phyloP scores from a whole-genome alignment of 2,113 vertebrate species.

The Platysteira castanea region DNA sequence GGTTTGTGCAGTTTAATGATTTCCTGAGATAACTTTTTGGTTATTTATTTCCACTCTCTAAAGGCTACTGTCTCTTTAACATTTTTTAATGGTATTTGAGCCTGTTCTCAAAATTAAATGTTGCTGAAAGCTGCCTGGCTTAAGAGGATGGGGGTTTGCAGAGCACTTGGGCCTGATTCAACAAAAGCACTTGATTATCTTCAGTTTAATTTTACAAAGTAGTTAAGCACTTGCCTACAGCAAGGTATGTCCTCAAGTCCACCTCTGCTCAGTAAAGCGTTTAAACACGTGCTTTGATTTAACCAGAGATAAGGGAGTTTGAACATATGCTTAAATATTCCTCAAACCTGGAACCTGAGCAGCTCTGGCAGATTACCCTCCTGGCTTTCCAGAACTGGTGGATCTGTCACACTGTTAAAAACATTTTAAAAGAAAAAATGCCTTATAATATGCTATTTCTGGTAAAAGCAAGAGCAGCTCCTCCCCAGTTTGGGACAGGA shows the following conservation, averaged over 20 bases:
- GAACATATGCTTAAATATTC: background rate
- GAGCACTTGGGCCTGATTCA: background rate
- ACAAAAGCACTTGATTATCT: background rate
- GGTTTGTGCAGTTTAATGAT: slow-evolving; percentile 23
- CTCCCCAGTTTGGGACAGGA: background rate
- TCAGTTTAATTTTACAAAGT: slow-evolving; percentile 7
- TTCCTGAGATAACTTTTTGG: background rate
- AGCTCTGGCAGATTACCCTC: background rate
- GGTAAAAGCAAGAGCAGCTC: background rate
- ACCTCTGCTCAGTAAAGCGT: slow-evolving; percentile 6
- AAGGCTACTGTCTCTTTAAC: background rate
- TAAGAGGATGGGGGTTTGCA: background rate
- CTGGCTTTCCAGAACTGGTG: background rate
- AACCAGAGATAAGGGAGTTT: background rate
- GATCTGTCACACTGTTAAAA: background rate
- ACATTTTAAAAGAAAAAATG: background rate
- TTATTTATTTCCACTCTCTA: slow-evolving; percentile 18
- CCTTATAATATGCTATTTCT: background rate
- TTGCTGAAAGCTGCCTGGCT: background rate
- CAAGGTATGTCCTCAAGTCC: slow-evolving; percentile 12
- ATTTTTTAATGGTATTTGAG: background rate
- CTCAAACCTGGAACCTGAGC: background rate
- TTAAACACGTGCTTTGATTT: background rate
- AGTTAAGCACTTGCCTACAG: background rate
- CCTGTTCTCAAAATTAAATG: background rate